phyloP scores from a whole-genome alignment of 2,888 invertebrate species.

The Biston stratarius region DNA sequence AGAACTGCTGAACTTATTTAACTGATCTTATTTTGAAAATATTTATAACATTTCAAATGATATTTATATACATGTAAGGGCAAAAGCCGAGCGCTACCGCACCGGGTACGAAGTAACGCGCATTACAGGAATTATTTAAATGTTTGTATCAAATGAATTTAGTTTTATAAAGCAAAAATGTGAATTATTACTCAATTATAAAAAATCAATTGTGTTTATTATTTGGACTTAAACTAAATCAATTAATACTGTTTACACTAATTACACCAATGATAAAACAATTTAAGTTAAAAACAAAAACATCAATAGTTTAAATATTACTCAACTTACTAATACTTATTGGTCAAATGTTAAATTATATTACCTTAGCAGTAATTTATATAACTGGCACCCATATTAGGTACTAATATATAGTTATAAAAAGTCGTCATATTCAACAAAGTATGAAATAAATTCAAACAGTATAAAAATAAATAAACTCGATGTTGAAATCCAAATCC shows the following conservation, averaged over 20 bases:
- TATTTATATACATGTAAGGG: no score
- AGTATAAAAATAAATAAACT: constrained; percentile 10
- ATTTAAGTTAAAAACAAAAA: no score
- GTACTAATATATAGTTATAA: background rate
- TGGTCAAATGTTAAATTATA: background rate
- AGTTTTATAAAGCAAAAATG: background rate
- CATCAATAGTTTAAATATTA: no score
- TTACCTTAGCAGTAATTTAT: background rate
- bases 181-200: background rate
- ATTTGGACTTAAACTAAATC: no score
- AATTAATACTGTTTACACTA: no score
- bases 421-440: background rate
- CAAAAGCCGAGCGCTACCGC: no score
- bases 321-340: background rate
- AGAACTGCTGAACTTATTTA: no score
- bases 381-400: background rate
- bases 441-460: background rate
- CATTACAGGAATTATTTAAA: background rate
- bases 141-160: background rate
- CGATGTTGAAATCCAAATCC: constrained; percentile 11
- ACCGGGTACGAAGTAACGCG: no score
- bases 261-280: no score
- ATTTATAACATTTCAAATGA: no score
- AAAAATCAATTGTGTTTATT: no score
- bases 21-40: no score